Percentiles rank a stretch among this genome's conserved stretches.
Evolutionary conservation across 1,140 invertebrate species (phyloP).

Genomic region (Maniola jurtina): DNA sequence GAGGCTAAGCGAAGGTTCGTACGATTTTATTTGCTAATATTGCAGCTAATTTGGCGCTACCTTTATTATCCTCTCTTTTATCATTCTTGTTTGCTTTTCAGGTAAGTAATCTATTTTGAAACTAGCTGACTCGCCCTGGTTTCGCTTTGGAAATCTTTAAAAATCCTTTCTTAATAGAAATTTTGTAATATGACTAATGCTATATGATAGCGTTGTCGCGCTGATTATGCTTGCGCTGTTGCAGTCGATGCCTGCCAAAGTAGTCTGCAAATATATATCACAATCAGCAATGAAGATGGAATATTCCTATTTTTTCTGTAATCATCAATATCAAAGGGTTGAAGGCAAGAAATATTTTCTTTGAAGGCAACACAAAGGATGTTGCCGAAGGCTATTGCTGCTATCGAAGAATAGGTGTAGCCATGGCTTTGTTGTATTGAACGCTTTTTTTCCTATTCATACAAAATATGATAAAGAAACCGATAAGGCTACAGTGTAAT

Average conservation of each 20-base stretch:
- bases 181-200: too few relatives aligned
- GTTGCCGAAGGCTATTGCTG: slow-evolving; percentile 23
- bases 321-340: slow-evolving; percentile 1
- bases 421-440: slow-evolving; percentile 25
- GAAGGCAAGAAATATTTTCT: slow-evolving; percentile 15
- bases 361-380: slow-evolving; percentile 26
- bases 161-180: too few relatives aligned
- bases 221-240: too few relatives aligned
- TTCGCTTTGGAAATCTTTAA: too few relatives aligned
- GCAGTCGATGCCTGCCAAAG: too few relatives aligned
- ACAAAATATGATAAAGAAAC: slow-evolving; percentile 19
- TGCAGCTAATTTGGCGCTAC: slow-evolving; percentile 32
- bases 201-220: too few relatives aligned
- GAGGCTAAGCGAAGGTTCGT: slow-evolving; percentile 37
- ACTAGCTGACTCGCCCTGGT: background rate
- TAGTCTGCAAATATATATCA: too few relatives aligned
- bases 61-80: background rate
- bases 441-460: slow-evolving; percentile 19
- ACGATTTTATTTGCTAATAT: slow-evolving; percentile 49
- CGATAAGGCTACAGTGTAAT: slow-evolving; percentile 4
- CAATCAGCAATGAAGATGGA: background rate
- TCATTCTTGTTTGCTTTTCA: background rate
- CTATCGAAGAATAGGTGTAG: slow-evolving; percentile 25
- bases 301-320: background rate
- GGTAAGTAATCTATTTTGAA: background rate